Conservation (phyloP, 2,888 invertebrate species). For the Omphaloscelis lunosa region DNA sequence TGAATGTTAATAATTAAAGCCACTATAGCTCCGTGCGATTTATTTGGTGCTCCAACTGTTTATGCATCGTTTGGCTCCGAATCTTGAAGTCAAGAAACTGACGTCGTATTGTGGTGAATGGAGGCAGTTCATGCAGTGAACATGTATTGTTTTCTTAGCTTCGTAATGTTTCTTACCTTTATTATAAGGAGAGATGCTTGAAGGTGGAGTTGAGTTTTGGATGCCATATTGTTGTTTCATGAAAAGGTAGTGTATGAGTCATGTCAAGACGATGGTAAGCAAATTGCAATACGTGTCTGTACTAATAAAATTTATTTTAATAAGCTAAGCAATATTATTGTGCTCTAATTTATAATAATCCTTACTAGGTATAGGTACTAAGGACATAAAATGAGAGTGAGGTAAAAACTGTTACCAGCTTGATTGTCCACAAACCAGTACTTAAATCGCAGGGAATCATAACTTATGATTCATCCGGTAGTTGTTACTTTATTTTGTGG, state of each 20-base stretch:
- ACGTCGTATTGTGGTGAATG: constrained; percentile 40
- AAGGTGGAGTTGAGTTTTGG: neutral
- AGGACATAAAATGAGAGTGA: no score
- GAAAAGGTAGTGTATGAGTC: neutral
- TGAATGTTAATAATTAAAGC: constrained; percentile 86
- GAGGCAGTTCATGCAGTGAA: neutral
- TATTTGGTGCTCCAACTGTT: constrained; percentile 58
- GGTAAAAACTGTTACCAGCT: no score
- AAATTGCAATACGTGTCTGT: neutral
- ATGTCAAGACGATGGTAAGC: neutral
- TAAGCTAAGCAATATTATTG: no score
- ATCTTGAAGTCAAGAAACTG: constrained; percentile 40
- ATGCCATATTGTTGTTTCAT: neutral
- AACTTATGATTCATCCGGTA: neutral
- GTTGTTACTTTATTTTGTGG: neutral
- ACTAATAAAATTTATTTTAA: no score
- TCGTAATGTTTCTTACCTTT: constrained; percentile 18
- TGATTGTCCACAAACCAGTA: neutral
- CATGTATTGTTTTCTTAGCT: constrained; percentile 28
- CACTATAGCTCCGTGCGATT: constrained; percentile 64
- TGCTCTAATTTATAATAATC: no score
- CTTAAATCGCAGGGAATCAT: neutral
- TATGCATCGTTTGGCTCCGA: constrained; percentile 48
- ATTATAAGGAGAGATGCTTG: neutral
- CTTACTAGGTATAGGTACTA: no score